A percentile compares a stretch with the other conserved stretches of the same genome.
phyloP scores from a whole-genome alignment of 2,797 vertebrate species.

The Scarus forsteni region DNA sequence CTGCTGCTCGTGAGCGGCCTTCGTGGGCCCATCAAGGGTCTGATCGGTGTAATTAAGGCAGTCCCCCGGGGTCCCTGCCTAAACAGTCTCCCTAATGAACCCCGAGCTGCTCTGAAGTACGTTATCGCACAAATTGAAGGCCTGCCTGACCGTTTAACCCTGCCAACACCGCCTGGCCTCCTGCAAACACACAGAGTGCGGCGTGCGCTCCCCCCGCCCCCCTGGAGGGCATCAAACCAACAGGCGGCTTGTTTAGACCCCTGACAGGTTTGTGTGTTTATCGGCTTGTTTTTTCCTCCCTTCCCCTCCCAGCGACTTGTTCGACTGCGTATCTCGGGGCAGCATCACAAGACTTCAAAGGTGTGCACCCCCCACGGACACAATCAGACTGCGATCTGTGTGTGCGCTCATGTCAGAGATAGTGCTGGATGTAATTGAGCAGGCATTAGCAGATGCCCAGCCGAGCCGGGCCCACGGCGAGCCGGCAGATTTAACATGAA shows the following conservation, averaged over 20 bases:
- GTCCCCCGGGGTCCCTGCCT: constrained; percentile 44
- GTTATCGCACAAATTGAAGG: constrained; percentile 38
- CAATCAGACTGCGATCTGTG: constrained; percentile 19
- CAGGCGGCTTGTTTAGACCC: constrained; percentile 38
- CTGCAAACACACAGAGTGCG: constrained; percentile 16
- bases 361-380: constrained; percentile 11
- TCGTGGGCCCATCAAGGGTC: constrained; percentile 45
- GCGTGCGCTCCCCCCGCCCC: constrained; percentile 8
- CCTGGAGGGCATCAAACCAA: constrained; percentile 27
- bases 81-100: constrained; percentile 59
- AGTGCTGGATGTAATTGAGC: constrained; percentile 53
- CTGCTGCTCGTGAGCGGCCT: constrained; percentile 18
- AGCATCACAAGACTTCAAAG: constrained; percentile 51
- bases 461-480: constrained; percentile 48
- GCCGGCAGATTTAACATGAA: constrained; percentile 56
- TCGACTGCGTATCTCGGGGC: constrained; percentile 23
- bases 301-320: constrained; percentile 12
- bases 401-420: constrained; percentile 20
- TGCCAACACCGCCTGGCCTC: constrained; percentile 13
- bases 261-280: constrained; percentile 48
- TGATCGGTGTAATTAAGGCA: constrained; percentile 68
- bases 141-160: constrained; percentile 54
- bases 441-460: constrained; percentile 63
- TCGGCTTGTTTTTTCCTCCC: constrained; percentile 6
- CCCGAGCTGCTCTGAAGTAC: constrained; percentile 31